Conservation (phyloP, 2,888 invertebrate genomes). For the Ophioninae sp. region DNA sequence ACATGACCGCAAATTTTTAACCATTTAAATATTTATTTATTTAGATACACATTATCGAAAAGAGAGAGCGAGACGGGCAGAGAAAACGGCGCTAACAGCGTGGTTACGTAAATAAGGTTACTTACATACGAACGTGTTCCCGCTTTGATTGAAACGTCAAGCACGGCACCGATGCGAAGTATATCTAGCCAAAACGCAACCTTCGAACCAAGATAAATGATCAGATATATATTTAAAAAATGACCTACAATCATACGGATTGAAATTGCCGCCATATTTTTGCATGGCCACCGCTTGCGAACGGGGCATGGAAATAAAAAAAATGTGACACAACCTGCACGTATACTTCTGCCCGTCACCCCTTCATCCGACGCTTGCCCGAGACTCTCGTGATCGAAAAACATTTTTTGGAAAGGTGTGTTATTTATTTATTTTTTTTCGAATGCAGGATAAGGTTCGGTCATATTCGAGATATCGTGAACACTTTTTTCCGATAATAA, state of each 20-base stretch:
- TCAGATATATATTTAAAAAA: neutral
- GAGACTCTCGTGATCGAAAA: no score
- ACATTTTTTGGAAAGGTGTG: no score
- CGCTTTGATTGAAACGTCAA: neutral
- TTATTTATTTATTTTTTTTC: no score
- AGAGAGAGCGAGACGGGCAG: neutral
- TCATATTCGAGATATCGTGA: no score
- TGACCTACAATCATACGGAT: neutral
- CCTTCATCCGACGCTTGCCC: no score
- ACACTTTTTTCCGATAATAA: no score
- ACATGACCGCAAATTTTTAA: no score
- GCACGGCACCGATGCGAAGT: neutral
- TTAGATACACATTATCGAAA: neutral
- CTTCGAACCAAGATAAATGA: neutral
- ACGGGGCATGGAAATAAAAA: neutral
- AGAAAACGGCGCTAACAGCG: constrained; percentile 44
- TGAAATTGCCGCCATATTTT: neutral
- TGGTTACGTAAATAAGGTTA: neutral
- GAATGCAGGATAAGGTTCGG: no score
- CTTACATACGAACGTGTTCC: neutral
- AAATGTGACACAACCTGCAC: neutral
- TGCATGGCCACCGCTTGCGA: neutral
- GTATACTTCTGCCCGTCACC: neutral
- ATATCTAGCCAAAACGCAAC: neutral
- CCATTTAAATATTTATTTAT: no score